Base-by-base conservation (phyloP, 2,113 vertebrate species). In the Xiphophorus hellerii region DNA sequence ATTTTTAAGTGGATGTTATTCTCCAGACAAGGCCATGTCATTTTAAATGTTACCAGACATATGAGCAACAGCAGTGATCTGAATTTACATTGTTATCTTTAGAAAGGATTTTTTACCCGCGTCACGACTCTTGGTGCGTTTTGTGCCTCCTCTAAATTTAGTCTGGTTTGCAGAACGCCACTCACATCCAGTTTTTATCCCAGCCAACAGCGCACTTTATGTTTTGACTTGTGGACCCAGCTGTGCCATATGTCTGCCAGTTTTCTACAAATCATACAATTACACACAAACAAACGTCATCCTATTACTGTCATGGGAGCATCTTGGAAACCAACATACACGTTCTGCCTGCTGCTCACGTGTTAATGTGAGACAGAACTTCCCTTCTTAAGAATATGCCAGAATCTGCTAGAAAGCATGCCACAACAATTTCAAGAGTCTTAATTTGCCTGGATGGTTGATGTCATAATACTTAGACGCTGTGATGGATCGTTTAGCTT, bases 291-390 rank as follows among this genome's bases (percentile, higher is more conserved):
- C 74, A 81, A 74, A 82, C 69, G 74, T 30, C 80, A 54, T 81
- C 64, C 83, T 84, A 82, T 60, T 25, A 33, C 72, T 77, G 77
- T 75, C 77, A 62, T 51, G 64, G 79, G 84, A 93, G 77, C 78
- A 72, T 73, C 80, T 81, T 81, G 88, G 78, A 89, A 69, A n/a
- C 71, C 29, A 62, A 2, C 77, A 85, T 85, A 84, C 89, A 86
- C 80, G 62, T 72, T 86, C 72, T 77, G 62, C 73, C 84, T 81
- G 83, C 64, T 83, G 74, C 74, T 67, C 51, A 77, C 66, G 73
- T 13, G 17, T 88, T 82, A 67, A 83, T 83, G 69, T 85, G 67
- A 80, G 82, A 76, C 31, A 58, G 58, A 70, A 62, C 79, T 80
- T 82, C 70, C 62, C 62, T 58, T 63, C 69, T 78, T 35, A 68